These are phyloP conservation scores for Sesia apiformis DNA, from an alignment of 2,888 invertebrate genomes.

Conservation along the genomic window DNA sequence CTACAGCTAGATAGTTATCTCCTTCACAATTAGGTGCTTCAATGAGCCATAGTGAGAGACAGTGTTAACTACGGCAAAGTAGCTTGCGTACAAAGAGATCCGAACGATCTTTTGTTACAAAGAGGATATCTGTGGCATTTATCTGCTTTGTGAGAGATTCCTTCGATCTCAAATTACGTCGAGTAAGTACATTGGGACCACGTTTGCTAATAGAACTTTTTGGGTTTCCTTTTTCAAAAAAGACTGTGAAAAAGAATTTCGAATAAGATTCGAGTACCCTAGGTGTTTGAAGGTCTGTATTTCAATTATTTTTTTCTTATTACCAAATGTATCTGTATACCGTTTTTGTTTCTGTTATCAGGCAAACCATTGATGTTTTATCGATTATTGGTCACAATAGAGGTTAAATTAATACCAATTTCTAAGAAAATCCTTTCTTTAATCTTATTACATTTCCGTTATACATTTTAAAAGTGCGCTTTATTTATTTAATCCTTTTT, in stretches of 20 bases:
- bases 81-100: conserved; percentile 25
- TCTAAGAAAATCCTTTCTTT: too few relatives aligned
- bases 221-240: neutral
- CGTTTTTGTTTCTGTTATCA: too few relatives aligned
- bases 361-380: too few relatives aligned
- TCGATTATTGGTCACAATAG: too few relatives aligned
- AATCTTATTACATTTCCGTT: too few relatives aligned
- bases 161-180: conserved; percentile 22
- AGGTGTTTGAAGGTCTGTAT: too few relatives aligned
- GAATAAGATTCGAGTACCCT: too few relatives aligned
- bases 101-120: conserved; percentile 29
- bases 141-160: conserved; percentile 33
- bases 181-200: neutral
- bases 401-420: too few relatives aligned
- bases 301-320: too few relatives aligned
- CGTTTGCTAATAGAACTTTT: neutral
- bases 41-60: neutral
- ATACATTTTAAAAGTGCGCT: too few relatives aligned
- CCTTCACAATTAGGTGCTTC: neutral
- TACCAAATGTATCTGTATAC: too few relatives aligned
- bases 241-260: too few relatives aligned
- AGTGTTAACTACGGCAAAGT: conserved; percentile 9
- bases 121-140: conserved; percentile 33
- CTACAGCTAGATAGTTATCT: neutral
- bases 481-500: neutral